A percentile compares a stretch with the other conserved stretches of the same genome.
phyloP scores from a whole-genome alignment of 2,797 vertebrate species.

The Sebastes glaucus region DNA sequence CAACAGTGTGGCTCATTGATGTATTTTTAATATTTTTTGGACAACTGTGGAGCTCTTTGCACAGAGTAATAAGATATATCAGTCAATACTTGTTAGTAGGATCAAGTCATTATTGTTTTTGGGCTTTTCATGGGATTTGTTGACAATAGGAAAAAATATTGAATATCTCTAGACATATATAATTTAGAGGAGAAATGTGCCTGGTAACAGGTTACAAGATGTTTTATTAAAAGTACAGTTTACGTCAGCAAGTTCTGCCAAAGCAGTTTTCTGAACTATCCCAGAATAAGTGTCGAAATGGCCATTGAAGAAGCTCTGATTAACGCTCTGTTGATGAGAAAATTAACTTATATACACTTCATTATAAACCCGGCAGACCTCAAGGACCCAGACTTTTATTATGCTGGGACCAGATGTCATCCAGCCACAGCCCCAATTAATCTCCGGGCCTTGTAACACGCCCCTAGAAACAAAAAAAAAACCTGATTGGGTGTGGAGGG shows the following conservation, averaged over 20 bases:
- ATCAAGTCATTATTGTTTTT: background rate
- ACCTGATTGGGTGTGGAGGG: constrained; percentile 75
- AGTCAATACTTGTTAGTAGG: background rate
- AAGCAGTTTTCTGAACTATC: constrained; percentile 30
- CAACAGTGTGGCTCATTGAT: too few relatives aligned
- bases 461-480: constrained; percentile 73
- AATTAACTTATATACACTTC: constrained; percentile 94
- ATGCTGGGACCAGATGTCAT: constrained; percentile 84
- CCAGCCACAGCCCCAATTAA: constrained; percentile 90
- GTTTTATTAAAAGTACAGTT: background rate
- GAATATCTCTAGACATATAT: background rate
- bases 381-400: constrained; percentile 80
- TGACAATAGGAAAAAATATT: background rate
- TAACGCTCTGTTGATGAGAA: constrained; percentile 88
- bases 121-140: background rate
- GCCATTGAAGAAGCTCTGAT: constrained; percentile 75
- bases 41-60: background rate
- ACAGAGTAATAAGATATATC: background rate
- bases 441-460: constrained; percentile 83
- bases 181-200: background rate
- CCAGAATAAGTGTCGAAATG: constrained; percentile 48
- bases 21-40: too few relatives aligned
- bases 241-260: background rate
- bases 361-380: constrained; percentile 87
- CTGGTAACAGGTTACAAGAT: background rate